A percentile compares a stretch with the other conserved stretches of the same genome.
phyloP scores from a whole-genome alignment of 2,113 vertebrate genomes.

The Monopterus albus region DNA sequence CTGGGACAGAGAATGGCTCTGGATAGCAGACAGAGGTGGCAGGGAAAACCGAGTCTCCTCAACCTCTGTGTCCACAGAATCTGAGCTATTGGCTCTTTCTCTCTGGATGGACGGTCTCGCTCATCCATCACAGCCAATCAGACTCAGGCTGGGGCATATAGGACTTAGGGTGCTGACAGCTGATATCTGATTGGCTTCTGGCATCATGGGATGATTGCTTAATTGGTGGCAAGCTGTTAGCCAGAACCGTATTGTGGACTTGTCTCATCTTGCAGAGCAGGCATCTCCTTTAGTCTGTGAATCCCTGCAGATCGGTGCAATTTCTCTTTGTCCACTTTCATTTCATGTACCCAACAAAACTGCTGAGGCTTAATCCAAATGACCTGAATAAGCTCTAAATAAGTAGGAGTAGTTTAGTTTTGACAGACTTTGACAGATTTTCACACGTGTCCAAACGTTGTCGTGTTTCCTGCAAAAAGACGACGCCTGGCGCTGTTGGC shows the following conservation, averaged over 20 bases:
- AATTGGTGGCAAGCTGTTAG: slow-evolving; percentile 53
- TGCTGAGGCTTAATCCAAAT: not conserved
- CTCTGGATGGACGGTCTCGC: slow-evolving; percentile 41
- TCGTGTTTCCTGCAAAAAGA: not conserved
- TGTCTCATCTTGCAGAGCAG: no score
- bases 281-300: slow-evolving; percentile 4
- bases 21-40: slow-evolving; percentile 49
- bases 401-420: no score
- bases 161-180: slow-evolving; percentile 29
- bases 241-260: not conserved
- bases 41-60: slow-evolving; percentile 44
- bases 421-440: no score
- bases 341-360: not conserved
- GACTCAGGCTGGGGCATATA: slow-evolving; percentile 14
- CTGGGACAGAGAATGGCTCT: slow-evolving; percentile 54
- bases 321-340: slow-evolving; percentile 2
- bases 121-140: slow-evolving; percentile 60
- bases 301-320: not conserved
- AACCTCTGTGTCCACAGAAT: slow-evolving; percentile 56
- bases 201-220: slow-evolving; percentile 46
- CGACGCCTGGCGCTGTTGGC: not conserved
- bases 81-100: slow-evolving; percentile 42
- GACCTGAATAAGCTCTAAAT: not conserved
- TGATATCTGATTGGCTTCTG: slow-evolving; percentile 68
- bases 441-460: not conserved